These are phyloP conservation scores for Leptogaster cylindrica DNA, from an alignment of 2,888 invertebrate genomes.

Conservation along the genomic window DNA sequence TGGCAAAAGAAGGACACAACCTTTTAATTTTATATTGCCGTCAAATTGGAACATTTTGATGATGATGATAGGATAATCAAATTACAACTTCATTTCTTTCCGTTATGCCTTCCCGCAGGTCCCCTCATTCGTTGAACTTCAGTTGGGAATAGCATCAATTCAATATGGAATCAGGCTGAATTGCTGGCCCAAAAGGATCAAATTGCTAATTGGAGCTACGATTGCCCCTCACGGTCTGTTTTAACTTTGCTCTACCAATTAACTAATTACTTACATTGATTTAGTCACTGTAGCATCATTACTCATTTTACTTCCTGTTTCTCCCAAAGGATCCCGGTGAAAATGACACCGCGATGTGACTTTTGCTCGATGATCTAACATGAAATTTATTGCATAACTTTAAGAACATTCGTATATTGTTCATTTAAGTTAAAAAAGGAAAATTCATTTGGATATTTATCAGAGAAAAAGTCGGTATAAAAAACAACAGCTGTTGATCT, in stretches of 20 bases:
- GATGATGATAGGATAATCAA: slow-evolving; percentile 38
- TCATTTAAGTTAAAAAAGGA: too few relatives aligned
- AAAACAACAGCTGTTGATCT: too few relatives aligned
- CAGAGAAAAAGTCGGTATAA: too few relatives aligned
- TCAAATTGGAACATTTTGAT: slow-evolving; percentile 36
- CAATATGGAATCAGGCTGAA: background rate
- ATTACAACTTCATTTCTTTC: slow-evolving; percentile 20
- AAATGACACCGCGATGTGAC: too few relatives aligned
- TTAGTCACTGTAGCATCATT: too few relatives aligned
- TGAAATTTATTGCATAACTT: too few relatives aligned
- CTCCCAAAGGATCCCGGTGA: too few relatives aligned
- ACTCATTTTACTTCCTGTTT: too few relatives aligned
- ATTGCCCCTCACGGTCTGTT: slow-evolving; percentile 20
- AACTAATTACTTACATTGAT: slow-evolving; percentile 39
- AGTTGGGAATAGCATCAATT: background rate
- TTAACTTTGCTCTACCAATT: slow-evolving; percentile 33
- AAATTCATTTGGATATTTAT: too few relatives aligned
- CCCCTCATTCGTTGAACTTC: background rate
- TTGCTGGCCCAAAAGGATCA: slow-evolving; percentile 9
- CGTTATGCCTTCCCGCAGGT: background rate
- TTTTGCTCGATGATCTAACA: too few relatives aligned
- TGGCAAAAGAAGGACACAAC: slow-evolving; percentile 33
- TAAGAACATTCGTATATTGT: too few relatives aligned
- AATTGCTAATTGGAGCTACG: slow-evolving; percentile 39
- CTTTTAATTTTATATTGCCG: slow-evolving; percentile 35